phyloP scores from a whole-genome alignment of 35 echinoderm and acorn worm genomes.

The Heliocidaris tuberculata region DNA sequence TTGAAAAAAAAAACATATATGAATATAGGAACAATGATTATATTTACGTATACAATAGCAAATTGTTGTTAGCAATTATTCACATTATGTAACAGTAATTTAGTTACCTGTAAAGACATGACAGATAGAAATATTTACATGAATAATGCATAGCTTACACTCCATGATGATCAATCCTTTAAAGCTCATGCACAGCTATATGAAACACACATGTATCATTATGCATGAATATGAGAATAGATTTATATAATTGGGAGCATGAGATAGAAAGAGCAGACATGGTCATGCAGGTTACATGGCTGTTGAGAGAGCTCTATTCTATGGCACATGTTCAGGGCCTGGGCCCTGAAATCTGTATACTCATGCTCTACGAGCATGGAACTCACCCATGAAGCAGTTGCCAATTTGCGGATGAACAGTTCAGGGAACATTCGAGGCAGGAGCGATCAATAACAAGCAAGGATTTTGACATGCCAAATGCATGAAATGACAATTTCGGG shows the following conservation, averaged over 20 bases:
- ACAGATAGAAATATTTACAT: background rate
- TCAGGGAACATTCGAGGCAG: background rate
- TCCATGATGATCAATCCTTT: no score
- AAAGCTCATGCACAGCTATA: no score
- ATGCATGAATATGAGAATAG: background rate
- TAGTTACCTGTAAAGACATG: background rate
- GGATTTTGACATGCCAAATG: constrained; percentile 30
- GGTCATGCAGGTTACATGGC: background rate
- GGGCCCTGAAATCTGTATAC: background rate
- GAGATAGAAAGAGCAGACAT: background rate
- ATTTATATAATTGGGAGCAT: background rate
- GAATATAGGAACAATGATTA: no score
- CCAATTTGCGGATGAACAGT: constrained; percentile 21
- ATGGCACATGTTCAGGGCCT: background rate
- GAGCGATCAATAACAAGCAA: background rate
- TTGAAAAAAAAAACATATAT: no score
- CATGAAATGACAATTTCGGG: constrained; percentile 15
- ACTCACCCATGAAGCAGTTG: background rate
- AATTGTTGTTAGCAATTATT: no score
- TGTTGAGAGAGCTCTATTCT: background rate
- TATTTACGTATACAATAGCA: no score
- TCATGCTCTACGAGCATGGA: background rate
- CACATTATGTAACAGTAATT: no score
- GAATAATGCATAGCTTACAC: background rate
- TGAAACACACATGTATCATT: background rate